Percentiles rank a stretch among this genome's conserved stretches.
Conservation (phyloP, 2,113 vertebrate species). For the Tenrec ecaudatus region DNA sequence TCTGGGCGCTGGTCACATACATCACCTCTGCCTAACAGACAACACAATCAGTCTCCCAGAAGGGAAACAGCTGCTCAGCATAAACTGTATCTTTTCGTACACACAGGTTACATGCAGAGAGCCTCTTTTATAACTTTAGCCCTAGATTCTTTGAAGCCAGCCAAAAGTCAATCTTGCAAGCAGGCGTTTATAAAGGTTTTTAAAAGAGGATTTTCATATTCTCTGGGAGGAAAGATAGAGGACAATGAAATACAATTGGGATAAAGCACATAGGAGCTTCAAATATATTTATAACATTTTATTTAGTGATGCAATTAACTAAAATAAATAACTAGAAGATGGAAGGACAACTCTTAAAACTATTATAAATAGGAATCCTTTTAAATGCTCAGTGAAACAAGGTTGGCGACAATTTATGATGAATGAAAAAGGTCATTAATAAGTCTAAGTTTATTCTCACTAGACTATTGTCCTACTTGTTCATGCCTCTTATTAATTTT, state of each 20-base stretch:
- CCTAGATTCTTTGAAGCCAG: neutral
- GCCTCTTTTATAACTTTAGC: neutral
- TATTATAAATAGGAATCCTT: neutral
- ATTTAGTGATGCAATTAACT: constrained; percentile 6
- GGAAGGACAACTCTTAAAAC: neutral
- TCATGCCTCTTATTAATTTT: neutral
- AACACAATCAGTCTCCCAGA: neutral
- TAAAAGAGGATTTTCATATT: neutral
- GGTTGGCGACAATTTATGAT: too few species aligned
- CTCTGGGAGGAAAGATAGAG: neutral
- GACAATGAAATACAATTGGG: neutral
- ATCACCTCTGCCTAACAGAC: neutral
- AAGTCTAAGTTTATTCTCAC: neutral
- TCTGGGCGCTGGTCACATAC: too few species aligned
- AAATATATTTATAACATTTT: neutral
- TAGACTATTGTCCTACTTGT: neutral
- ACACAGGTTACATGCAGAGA: neutral
- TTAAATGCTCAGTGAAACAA: neutral
- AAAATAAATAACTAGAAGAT: neutral
- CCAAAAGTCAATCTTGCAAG: neutral
- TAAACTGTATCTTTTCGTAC: neutral
- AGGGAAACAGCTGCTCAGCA: neutral
- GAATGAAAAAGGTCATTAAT: neutral
- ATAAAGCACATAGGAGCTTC: neutral
- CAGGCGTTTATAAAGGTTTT: neutral